Conservation (phyloP, 1,140 invertebrate species). For the Penaeus vannamei region DNA sequence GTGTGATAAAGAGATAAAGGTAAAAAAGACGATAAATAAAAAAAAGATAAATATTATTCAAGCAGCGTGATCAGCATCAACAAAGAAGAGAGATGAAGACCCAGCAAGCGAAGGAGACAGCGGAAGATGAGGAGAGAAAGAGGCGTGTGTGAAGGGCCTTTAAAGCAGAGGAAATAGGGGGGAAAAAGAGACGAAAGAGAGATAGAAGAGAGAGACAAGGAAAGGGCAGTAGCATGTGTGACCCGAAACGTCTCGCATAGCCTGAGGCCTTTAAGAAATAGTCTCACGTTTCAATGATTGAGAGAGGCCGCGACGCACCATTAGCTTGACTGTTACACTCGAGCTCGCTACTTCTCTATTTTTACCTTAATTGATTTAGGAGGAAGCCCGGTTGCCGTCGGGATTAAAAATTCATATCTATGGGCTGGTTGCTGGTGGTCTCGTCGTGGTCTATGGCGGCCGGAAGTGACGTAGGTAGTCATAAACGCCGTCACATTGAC, state of each 20-base stretch:
- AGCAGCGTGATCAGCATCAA: too few species aligned
- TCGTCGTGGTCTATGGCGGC: too few species aligned
- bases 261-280: conserved; percentile 18
- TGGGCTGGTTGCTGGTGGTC: background rate
- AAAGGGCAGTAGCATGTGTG: too few species aligned
- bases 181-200: background rate
- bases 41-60: too few species aligned
- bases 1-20: too few species aligned
- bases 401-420: conserved; percentile 31
- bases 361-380: conserved; percentile 31
- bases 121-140: background rate
- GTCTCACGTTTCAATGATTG: conserved; percentile 23
- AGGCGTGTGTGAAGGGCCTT: background rate
- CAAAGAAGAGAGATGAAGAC: background rate
- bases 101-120: background rate
- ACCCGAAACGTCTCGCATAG: background rate
- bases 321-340: background rate
- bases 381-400: background rate
- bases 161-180: background rate
- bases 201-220: conserved; percentile 7
- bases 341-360: background rate
- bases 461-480: too few species aligned
- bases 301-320: conserved; percentile 10
- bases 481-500: too few species aligned
- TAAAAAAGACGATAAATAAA: too few species aligned